Conservation (phyloP, 2,888 invertebrate genomes). For the Timandra comae region DNA sequence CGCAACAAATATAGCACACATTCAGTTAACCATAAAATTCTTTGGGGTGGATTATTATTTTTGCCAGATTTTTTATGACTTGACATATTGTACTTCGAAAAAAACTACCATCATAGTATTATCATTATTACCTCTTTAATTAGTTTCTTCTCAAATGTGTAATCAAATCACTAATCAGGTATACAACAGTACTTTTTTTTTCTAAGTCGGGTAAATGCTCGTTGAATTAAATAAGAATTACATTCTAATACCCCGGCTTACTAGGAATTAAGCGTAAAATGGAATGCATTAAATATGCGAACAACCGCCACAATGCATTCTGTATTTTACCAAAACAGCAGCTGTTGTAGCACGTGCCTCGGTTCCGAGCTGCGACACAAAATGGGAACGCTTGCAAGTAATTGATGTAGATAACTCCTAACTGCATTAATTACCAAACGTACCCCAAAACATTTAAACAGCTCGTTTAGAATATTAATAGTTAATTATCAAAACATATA, state of each 20-base stretch:
- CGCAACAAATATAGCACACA: slow-evolving; percentile 14
- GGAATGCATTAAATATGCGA: slow-evolving; percentile 24
- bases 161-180: no score
- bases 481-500: slow-evolving; percentile 52
- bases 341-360: slow-evolving; percentile 46
- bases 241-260: no score
- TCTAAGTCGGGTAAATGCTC: no score
- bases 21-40: slow-evolving; percentile 3
- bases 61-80: no score
- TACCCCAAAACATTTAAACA: slow-evolving; percentile 45
- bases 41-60: slow-evolving; percentile 12
- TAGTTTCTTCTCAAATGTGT: no score
- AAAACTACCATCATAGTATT: no score
- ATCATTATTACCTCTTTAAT: no score
- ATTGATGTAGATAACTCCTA: slow-evolving; percentile 26
- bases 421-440: slow-evolving; percentile 38
- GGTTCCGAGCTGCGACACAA: slow-evolving; percentile 23
- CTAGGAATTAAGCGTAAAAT: no score
- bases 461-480: slow-evolving; percentile 47
- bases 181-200: no score
- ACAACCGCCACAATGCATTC: slow-evolving; percentile 39
- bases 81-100: no score
- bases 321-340: slow-evolving; percentile 48
- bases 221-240: no score
- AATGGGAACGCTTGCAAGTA: slow-evolving; percentile 25